A percentile compares a stretch with the other conserved stretches of the same genome.
These are phyloP conservation scores for Monopterus albus DNA, from an alignment of 2,113 vertebrate genomes.

Conservation along the genomic window DNA sequence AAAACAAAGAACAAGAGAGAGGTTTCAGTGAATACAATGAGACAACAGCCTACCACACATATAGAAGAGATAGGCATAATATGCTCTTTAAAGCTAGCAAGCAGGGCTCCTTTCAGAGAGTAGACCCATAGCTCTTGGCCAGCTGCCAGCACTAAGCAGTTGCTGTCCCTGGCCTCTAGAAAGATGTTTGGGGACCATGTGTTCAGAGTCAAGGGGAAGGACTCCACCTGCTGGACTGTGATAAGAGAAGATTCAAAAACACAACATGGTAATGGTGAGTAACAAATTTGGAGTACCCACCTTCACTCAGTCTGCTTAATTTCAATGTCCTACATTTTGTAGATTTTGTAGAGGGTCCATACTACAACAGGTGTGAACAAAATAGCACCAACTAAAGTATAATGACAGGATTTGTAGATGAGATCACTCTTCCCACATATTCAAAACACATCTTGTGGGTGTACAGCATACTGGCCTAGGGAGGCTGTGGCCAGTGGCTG, in stretches of 20 bases:
- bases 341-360: no score
- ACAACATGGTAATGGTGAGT: no score
- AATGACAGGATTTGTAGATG: no score
- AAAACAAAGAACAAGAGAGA: background rate
- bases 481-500: no score
- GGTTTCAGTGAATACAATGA: background rate
- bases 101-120: constrained; percentile 79
- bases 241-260: constrained; percentile 8
- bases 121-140: constrained; percentile 70
- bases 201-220: constrained; percentile 63
- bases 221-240: constrained; percentile 80
- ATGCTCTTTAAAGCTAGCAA: constrained; percentile 86
- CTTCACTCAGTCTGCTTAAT: background rate
- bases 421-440: no score
- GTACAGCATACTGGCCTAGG: no score
- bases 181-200: constrained; percentile 51
- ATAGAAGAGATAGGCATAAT: constrained; percentile 79
- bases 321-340: background rate
- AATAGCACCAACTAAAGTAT: no score
- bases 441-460: no score
- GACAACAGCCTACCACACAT: constrained; percentile 82
- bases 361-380: background rate
- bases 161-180: constrained; percentile 76
- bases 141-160: constrained; percentile 72
- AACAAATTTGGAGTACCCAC: background rate